A percentile compares a stretch with the other conserved stretches of the same genome.
These are phyloP conservation scores for Sycobia sp. DNA, from an alignment of 1,140 invertebrate species.

Conservation along the genomic window DNA sequence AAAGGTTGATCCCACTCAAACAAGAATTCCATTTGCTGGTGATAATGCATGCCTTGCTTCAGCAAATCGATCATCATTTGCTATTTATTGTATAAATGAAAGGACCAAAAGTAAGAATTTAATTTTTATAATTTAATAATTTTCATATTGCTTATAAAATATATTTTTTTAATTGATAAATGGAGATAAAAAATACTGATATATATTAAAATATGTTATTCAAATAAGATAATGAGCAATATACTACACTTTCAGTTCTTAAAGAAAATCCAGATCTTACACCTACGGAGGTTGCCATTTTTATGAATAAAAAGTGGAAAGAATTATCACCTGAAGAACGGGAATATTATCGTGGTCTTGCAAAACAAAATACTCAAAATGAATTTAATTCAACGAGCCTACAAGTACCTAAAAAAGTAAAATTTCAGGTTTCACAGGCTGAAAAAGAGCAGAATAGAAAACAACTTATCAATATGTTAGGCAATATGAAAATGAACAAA, in stretches of 20 bases:
- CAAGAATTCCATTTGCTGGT: slow-evolving; percentile 29
- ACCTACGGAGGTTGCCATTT: slow-evolving; percentile 52
- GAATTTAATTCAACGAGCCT: background rate
- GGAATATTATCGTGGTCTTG: slow-evolving; percentile 55
- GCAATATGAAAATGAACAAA: slow-evolving; percentile 46
- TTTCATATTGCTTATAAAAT: no score
- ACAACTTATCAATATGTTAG: slow-evolving; percentile 41
- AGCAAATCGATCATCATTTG: slow-evolving; percentile 40
- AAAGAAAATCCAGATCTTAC: slow-evolving; percentile 52
- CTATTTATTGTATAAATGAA: slow-evolving; percentile 49
- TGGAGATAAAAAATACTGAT: background rate
- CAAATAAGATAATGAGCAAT: no score
- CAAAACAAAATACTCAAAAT: slow-evolving; percentile 30
- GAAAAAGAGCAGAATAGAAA: slow-evolving; percentile 39
- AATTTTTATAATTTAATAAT: background rate
- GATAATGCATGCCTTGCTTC: slow-evolving; percentile 23
- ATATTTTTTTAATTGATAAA: slow-evolving; percentile 12
- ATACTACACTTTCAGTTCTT: slow-evolving; percentile 43
- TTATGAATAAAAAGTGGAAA: slow-evolving; percentile 55
- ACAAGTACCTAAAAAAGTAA: slow-evolving; percentile 30
- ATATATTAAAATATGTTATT: no score
- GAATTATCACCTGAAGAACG: slow-evolving; percentile 54
- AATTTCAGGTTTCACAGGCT: slow-evolving; percentile 5
- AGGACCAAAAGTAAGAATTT: slow-evolving; percentile 50
- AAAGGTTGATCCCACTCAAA: slow-evolving; percentile 39